A percentile compares a stretch with the other conserved stretches of the same genome.
Evolutionary conservation across 2,113 vertebrate species (phyloP).

Genomic region (Bujurquina vittata): DNA sequence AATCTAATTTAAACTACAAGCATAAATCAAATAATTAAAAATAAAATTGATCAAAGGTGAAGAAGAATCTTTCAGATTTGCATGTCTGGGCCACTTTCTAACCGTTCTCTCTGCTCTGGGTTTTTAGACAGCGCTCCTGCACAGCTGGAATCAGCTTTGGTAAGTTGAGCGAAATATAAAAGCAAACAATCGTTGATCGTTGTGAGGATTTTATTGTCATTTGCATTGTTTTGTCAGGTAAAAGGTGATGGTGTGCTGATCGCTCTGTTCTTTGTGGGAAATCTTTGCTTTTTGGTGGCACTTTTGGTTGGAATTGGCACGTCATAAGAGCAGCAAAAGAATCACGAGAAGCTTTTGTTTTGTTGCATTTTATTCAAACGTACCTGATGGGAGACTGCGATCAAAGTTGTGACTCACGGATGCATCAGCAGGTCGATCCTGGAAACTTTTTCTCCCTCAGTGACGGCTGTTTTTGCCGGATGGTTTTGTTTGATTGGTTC

Average conservation of each 20-base stretch:
- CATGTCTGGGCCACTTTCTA: background rate
- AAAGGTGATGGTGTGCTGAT: constrained; percentile 51
- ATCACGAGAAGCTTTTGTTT: too few relatives aligned
- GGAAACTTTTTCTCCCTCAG: too few relatives aligned
- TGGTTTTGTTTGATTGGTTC: background rate
- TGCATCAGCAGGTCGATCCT: background rate
- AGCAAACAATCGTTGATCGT: fast-evolving
- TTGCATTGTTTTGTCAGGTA: constrained; percentile 35
- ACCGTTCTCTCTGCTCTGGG: background rate
- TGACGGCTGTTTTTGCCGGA: too few relatives aligned
- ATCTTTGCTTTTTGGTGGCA: constrained; percentile 76
- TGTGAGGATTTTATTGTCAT: background rate
- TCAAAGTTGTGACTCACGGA: background rate
- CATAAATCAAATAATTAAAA: background rate
- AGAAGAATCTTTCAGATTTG: background rate
- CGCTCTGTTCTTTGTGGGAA: constrained; percentile 71
- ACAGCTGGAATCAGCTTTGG: background rate
- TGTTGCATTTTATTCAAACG: background rate
- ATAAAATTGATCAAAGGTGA: too few relatives aligned
- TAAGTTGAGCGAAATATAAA: background rate
- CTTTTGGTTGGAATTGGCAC: constrained; percentile 80
- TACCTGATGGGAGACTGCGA: too few relatives aligned
- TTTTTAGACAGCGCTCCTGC: fast-evolving
- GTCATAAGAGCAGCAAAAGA: constrained; percentile 21
- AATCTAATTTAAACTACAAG: background rate